These are phyloP conservation scores for Melanocharis versteri DNA, from an alignment of 2,113 vertebrate species.

Conservation along the genomic window DNA sequence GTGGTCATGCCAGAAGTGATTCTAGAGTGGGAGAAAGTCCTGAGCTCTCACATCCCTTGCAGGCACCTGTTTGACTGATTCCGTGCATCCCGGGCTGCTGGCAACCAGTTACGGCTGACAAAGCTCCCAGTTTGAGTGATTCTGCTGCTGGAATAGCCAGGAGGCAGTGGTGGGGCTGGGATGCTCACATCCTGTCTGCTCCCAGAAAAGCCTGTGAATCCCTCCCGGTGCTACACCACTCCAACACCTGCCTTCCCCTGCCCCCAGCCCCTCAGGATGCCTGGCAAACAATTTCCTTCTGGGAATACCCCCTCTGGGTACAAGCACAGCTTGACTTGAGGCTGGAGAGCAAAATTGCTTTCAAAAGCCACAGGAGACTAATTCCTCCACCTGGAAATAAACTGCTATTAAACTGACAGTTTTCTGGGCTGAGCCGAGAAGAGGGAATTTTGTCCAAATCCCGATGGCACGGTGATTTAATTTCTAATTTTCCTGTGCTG, in stretches of 20 bases:
- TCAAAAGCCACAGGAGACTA: background rate
- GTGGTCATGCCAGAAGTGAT: background rate
- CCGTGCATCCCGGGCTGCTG: fast-evolving
- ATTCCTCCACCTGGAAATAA: background rate
- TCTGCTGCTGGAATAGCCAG: background rate
- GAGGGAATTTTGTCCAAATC: background rate
- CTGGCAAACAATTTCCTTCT: background rate
- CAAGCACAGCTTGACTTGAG: background rate
- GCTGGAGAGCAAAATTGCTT: background rate
- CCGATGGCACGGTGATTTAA: background rate
- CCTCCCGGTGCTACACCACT: background rate
- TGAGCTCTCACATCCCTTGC: background rate
- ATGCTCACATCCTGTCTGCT: background rate
- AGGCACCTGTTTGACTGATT: background rate
- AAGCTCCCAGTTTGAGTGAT: background rate
- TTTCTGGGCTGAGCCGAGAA: background rate
- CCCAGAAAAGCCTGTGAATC: background rate
- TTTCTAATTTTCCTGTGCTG: background rate
- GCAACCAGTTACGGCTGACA: fast-evolving
- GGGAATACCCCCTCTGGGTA: background rate
- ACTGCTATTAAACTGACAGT: background rate
- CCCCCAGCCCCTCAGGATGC: background rate
- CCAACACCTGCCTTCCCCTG: background rate
- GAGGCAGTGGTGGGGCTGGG: background rate
- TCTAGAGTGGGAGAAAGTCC: background rate